phyloP scores from a whole-genome alignment of 2,888 invertebrate genomes.

The Psylliodes chrysocephalus region DNA sequence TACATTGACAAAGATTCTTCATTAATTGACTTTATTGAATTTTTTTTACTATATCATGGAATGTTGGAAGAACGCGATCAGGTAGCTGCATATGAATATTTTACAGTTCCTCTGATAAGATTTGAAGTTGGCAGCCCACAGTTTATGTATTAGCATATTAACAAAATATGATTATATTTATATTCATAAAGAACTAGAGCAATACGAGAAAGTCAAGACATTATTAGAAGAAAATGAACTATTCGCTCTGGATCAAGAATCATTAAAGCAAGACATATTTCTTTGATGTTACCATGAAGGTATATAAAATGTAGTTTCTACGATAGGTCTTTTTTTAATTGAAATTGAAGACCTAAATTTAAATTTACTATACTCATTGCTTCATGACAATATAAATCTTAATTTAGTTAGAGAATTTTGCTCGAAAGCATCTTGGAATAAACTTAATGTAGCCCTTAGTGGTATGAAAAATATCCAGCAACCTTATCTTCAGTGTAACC shows the following conservation, averaged over 20 bases:
- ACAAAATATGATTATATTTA: slow-evolving; percentile 12
- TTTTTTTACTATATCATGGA: slow-evolving; percentile 19
- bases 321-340: too few species aligned
- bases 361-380: too few species aligned
- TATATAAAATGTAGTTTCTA: too few species aligned
- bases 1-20: slow-evolving; percentile 18
- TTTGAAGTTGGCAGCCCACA: slow-evolving; percentile 14
- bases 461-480: too few species aligned
- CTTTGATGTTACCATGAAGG: not conserved
- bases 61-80: slow-evolving; percentile 19
- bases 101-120: slow-evolving; percentile 6
- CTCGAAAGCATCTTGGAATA: too few species aligned
- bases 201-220: slow-evolving; percentile 6
- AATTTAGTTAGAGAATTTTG: too few species aligned
- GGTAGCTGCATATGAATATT: slow-evolving; percentile 17
- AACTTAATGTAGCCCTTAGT: too few species aligned
- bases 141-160: slow-evolving; percentile 10
- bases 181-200: slow-evolving; percentile 13
- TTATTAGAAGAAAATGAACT: slow-evolving; percentile 1
- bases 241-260: not conserved
- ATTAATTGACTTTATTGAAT: slow-evolving; percentile 21
- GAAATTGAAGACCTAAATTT: too few species aligned
- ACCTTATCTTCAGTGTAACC: too few species aligned
- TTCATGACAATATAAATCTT: too few species aligned
- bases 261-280: not conserved